phyloP scores from a whole-genome alignment of 2,888 invertebrate species.

The Aspidiotus destructor region DNA sequence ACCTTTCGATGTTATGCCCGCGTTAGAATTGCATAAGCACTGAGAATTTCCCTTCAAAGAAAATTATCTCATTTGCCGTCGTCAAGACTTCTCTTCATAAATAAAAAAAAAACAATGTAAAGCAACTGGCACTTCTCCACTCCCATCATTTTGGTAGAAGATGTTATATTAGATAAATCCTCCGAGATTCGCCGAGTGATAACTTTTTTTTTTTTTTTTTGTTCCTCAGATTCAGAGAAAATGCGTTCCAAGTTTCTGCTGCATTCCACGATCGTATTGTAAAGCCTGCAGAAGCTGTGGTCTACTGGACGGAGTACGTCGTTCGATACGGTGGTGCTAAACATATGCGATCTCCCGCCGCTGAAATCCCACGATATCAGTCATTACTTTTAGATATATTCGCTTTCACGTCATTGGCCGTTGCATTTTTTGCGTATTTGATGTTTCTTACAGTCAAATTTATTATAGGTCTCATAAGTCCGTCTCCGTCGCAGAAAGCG shows the following conservation, averaged over 20 bases:
- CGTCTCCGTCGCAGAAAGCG: background rate
- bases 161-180: no score
- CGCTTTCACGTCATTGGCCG: background rate
- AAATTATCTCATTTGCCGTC: no score
- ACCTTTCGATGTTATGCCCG: no score
- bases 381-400: constrained; percentile 30
- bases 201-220: no score
- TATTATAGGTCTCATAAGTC: constrained; percentile 1
- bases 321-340: constrained; percentile 26
- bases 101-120: no score
- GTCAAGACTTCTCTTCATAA: no score
- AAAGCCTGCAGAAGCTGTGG: constrained; percentile 23
- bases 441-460: background rate
- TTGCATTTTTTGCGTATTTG: background rate
- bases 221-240: constrained; percentile 15
- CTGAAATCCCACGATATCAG: constrained; percentile 29
- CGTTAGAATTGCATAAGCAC: no score
- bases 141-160: no score
- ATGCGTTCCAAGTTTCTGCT: constrained; percentile 12
- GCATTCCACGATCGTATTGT: constrained; percentile 24
- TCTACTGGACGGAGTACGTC: constrained; percentile 34
- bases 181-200: no score
- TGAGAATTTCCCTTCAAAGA: no score
- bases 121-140: no score
- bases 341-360: constrained; percentile 25